Evolutionary conservation across 1,140 invertebrate genomes (phyloP).

Genomic region (Neoseiulus cucumeris): DNA sequence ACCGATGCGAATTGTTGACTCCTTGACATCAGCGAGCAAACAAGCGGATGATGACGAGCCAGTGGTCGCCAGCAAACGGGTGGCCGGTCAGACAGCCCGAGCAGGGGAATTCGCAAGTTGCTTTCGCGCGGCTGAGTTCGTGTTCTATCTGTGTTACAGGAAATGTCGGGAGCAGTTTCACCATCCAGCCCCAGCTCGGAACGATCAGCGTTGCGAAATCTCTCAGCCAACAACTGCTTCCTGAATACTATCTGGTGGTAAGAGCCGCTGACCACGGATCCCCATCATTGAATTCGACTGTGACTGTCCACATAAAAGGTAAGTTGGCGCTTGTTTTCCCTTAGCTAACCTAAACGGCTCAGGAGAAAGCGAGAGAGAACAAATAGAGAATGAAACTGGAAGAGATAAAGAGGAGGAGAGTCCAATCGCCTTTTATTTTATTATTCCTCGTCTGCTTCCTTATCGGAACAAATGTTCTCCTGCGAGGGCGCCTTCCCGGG

Average conservation of each 20-base stretch:
- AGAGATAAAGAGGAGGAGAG: neutral
- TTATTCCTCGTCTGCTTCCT: no score
- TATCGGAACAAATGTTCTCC: no score
- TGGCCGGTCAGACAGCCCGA: no score
- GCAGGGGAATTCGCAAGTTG: no score
- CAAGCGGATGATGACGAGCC: no score
- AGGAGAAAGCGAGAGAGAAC: neutral
- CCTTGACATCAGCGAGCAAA: no score
- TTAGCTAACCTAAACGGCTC: neutral
- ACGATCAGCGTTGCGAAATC: slow-evolving; percentile 48
- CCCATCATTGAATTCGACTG: slow-evolving; percentile 45
- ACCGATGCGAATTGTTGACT: no score
- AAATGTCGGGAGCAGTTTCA: slow-evolving; percentile 62
- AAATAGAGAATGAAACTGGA: neutral
- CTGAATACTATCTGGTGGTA: slow-evolving; percentile 59
- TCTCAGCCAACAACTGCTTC: slow-evolving; percentile 42
- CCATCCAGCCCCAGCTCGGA: slow-evolving; percentile 52
- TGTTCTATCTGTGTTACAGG: slow-evolving; percentile 30
- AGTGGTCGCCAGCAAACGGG: no score
- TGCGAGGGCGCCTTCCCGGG: no score
- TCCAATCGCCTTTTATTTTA: neutral
- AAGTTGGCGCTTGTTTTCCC: no score
- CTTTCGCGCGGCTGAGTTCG: no score
- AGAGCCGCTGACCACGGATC: slow-evolving; percentile 59
- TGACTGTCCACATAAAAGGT: slow-evolving; percentile 54